These are phyloP conservation scores for Synanceia verrucosa DNA, from an alignment of 2,797 vertebrate genomes.

Conservation along the genomic window DNA sequence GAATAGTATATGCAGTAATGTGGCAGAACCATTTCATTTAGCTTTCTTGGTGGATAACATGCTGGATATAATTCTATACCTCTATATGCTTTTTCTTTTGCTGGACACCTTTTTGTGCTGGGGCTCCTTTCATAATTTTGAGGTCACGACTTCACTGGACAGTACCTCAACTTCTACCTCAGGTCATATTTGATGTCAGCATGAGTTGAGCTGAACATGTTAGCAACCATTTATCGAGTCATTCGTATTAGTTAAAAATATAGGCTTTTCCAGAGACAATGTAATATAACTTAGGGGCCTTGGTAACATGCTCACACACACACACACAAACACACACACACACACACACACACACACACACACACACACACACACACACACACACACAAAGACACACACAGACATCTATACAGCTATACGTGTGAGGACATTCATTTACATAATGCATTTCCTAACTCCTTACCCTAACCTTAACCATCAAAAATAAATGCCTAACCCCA, in stretches of 20 bases:
- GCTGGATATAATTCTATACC: background rate
- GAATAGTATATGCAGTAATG: background rate
- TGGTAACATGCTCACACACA: slow-evolving; percentile 7
- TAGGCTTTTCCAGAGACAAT: background rate
- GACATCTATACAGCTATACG: too few relatives aligned
- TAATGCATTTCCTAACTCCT: too few relatives aligned
- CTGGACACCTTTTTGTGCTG: background rate
- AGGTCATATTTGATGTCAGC: background rate
- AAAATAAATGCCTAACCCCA: too few relatives aligned
- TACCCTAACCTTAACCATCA: too few relatives aligned
- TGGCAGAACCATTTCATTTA: background rate
- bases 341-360: background rate
- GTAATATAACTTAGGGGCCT: slow-evolving; percentile 1
- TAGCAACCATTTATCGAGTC: background rate
- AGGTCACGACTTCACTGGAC: background rate
- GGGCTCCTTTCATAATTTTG: background rate
- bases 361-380: too few relatives aligned
- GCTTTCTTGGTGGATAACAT: background rate
- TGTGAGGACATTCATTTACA: too few relatives aligned
- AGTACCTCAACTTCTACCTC: too few relatives aligned
- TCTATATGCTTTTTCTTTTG: background rate
- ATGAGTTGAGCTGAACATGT: background rate
- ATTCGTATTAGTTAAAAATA: background rate
- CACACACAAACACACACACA: background rate
- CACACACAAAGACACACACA: too few relatives aligned